Evolutionary conservation across 1,140 invertebrate genomes (phyloP).

Genomic region (Acromyrmex charruanus): DNA sequence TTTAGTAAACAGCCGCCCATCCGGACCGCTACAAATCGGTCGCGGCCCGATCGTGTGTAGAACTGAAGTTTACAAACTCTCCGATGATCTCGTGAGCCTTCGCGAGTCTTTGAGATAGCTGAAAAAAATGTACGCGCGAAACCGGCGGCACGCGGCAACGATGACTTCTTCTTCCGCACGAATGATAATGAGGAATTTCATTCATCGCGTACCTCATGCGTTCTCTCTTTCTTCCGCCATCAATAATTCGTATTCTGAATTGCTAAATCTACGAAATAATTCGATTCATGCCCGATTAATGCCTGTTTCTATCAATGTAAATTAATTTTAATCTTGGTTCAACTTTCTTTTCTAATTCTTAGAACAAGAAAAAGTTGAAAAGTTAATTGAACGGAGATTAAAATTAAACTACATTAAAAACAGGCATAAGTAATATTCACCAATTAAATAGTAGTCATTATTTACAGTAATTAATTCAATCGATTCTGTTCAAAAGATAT

Average conservation of each 20-base stretch:
- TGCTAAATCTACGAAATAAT: neutral
- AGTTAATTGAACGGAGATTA: no score
- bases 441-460: neutral
- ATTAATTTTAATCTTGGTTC: no score
- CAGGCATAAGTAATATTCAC: no score
- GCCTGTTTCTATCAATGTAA: no score
- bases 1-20: slow-evolving; percentile 79
- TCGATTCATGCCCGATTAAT: neutral
- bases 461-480: neutral
- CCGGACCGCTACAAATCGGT: slow-evolving; percentile 77
- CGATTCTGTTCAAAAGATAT: neutral
- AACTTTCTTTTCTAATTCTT: no score
- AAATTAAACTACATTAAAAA: no score
- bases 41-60: slow-evolving; percentile 29
- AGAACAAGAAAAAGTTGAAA: no score
- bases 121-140: slow-evolving; percentile 58
- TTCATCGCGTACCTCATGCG: slow-evolving; percentile 45
- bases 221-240: neutral
- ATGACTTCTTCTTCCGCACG: slow-evolving; percentile 36
- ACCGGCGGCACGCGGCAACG: slow-evolving; percentile 32
- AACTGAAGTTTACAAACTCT: slow-evolving; percentile 80
- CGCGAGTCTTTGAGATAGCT: slow-evolving; percentile 62
- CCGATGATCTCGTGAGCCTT: slow-evolving; percentile 67
- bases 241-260: neutral
- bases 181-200: slow-evolving; percentile 59